These are phyloP conservation scores for Baccha elongata DNA, from an alignment of 2,888 invertebrate genomes.

Conservation along the genomic window DNA sequence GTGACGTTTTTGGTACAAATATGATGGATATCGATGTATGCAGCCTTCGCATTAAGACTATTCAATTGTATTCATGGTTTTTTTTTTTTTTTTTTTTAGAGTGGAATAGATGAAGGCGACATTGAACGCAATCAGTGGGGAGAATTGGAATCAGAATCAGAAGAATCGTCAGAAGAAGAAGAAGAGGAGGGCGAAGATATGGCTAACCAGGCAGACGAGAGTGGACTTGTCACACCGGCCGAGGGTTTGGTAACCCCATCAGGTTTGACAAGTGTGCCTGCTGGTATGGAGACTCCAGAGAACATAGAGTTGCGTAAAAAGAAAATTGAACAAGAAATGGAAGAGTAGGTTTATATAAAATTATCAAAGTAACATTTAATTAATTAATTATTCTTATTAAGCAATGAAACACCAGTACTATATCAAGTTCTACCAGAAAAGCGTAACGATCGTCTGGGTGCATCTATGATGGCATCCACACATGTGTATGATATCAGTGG, in stretches of 20 bases:
- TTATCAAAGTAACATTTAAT: neutral
- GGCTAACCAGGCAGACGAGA: slow-evolving; percentile 86
- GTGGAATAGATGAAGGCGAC: slow-evolving; percentile 90
- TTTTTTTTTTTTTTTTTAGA: slow-evolving; percentile 79
- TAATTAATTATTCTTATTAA: slow-evolving; percentile 80
- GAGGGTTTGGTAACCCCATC: slow-evolving; percentile 97
- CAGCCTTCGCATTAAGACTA: no score
- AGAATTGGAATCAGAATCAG: slow-evolving; percentile 94
- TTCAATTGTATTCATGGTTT: slow-evolving; percentile 1
- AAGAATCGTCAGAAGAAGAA: slow-evolving; percentile 85
- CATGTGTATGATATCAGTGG: slow-evolving; percentile 98
- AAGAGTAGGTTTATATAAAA: slow-evolving; percentile 86
- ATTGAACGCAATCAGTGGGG: slow-evolving; percentile 98
- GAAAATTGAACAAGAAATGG: slow-evolving; percentile 97
- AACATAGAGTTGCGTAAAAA: slow-evolving; percentile 98
- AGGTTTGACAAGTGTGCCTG: slow-evolving; percentile 94
- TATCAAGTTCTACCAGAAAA: slow-evolving; percentile 98
- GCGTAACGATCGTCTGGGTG: slow-evolving; percentile 93
- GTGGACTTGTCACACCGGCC: slow-evolving; percentile 95
- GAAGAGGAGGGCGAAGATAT: slow-evolving; percentile 86
- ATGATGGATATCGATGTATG: slow-evolving; percentile 87
- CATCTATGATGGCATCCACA: slow-evolving; percentile 98
- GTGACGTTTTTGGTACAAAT: slow-evolving; percentile 98
- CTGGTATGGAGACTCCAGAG: slow-evolving; percentile 99
- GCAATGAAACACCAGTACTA: slow-evolving; percentile 95